These are phyloP conservation scores for Anabas testudineus DNA, from an alignment of 2,797 vertebrate species.

Conservation along the genomic window DNA sequence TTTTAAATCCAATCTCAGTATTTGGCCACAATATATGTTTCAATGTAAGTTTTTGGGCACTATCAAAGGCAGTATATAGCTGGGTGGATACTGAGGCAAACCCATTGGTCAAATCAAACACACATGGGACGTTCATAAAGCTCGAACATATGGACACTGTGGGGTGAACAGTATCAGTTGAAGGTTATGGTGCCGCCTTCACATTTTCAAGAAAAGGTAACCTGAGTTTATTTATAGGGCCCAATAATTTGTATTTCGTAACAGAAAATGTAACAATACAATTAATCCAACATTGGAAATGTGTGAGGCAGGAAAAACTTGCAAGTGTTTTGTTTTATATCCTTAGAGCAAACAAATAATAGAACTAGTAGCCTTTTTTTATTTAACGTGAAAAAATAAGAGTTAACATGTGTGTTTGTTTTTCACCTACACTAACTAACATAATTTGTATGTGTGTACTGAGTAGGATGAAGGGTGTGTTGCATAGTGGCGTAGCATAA, in stretches of 20 bases:
- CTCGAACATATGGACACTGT: slow-evolving; percentile 43
- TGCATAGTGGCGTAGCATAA: slow-evolving; percentile 31
- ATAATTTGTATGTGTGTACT: slow-evolving; percentile 26
- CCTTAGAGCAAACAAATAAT: too few relatives aligned
- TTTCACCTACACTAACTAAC: too few relatives aligned
- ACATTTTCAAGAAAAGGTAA: neutral
- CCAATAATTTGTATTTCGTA: neutral
- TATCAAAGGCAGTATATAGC: slow-evolving; percentile 49
- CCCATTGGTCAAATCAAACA: slow-evolving; percentile 73
- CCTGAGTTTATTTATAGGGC: neutral
- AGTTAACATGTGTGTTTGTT: neutral
- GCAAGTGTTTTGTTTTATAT: too few relatives aligned
- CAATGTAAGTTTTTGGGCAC: neutral
- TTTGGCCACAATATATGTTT: neutral
- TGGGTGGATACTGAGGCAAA: slow-evolving; percentile 31
- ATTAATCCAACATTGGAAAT: too few relatives aligned
- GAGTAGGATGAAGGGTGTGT: slow-evolving; percentile 23
- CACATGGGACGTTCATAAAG: slow-evolving; percentile 39
- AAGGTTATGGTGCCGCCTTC: too few relatives aligned
- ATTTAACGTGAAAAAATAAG: neutral
- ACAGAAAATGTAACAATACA: too few relatives aligned
- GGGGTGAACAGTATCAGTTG: too few relatives aligned
- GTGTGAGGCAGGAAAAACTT: too few relatives aligned
- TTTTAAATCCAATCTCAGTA: accelerated
- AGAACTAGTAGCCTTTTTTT: too few relatives aligned